These are phyloP conservation scores for Ophioninae sp. DNA, from an alignment of 2,888 invertebrate species.

Conservation along the genomic window DNA sequence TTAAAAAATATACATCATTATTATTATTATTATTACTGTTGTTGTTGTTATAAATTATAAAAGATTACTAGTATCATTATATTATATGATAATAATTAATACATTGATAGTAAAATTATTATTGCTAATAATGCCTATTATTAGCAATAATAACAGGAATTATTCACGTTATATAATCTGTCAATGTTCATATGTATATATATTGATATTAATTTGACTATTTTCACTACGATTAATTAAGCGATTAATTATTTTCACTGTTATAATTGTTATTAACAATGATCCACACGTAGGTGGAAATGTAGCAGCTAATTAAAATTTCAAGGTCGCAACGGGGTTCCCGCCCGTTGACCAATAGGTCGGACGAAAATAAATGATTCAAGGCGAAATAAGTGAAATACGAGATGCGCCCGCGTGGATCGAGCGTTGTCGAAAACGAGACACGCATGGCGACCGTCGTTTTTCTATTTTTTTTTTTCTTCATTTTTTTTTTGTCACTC, in stretches of 20 bases:
- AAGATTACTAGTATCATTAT: too few relatives aligned
- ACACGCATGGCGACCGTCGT: constrained; percentile 34
- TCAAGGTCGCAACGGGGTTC: constrained; percentile 59
- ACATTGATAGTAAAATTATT: too few relatives aligned
- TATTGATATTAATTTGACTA: too few relatives aligned
- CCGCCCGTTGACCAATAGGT: constrained; percentile 65
- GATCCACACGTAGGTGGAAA: constrained; percentile 20
- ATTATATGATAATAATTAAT: too few relatives aligned
- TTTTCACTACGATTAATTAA: too few relatives aligned
- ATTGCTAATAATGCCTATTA: too few relatives aligned
- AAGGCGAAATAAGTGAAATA: constrained; percentile 63
- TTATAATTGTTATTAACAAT: constrained; percentile 17
- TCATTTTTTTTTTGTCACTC: neutral
- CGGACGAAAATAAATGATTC: constrained; percentile 66
- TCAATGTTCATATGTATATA: neutral
- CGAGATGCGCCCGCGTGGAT: constrained; percentile 46
- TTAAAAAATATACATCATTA: too few relatives aligned
- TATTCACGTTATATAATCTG: neutral
- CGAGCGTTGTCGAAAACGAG: constrained; percentile 13
- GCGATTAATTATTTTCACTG: too few relatives aligned
- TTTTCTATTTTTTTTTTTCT: neutral
- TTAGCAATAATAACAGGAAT: too few relatives aligned
- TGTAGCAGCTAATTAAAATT: constrained; percentile 58
- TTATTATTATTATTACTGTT: too few relatives aligned
- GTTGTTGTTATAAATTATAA: too few relatives aligned